These are phyloP conservation scores for Lampris megalopsis DNA, from an alignment of 2,113 vertebrate genomes.

Conservation along the genomic window DNA sequence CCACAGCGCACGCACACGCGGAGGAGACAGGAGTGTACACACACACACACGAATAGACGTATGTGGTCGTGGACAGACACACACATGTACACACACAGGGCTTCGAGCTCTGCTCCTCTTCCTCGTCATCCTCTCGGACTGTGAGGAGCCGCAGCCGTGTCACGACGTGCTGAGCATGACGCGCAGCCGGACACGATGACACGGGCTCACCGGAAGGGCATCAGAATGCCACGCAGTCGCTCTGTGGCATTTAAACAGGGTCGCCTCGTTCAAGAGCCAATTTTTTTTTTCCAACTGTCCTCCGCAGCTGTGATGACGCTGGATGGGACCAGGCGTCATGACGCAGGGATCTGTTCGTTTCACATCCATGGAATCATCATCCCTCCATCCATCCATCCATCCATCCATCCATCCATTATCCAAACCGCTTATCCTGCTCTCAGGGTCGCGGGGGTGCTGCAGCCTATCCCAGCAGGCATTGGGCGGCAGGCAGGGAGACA, in stretches of 20 bases:
- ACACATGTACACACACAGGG: not conserved
- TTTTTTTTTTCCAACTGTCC: constrained; percentile 1
- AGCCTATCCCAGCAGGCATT: no score
- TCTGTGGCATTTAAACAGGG: not conserved
- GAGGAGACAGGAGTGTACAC: not conserved
- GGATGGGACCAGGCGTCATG: no score
- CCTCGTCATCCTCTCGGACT: constrained; percentile 11
- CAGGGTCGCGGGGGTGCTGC: no score
- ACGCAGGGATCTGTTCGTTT: no score
- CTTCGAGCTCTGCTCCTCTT: no score
- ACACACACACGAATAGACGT: constrained; percentile 1
- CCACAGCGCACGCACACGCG: not conserved
- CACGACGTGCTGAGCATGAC: constrained; percentile 19
- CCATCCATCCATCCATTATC: no score
- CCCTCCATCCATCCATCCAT: no score
- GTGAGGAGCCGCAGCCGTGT: constrained; percentile 7
- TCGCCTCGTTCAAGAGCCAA: not conserved
- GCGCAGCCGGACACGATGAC: constrained; percentile 32
- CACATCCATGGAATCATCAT: no score
- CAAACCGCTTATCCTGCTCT: no score
- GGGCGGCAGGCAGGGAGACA: no score
- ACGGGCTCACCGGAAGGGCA: constrained; percentile 14
- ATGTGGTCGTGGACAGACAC: no score
- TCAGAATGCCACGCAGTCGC: constrained; percentile 12
- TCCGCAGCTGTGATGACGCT: no score